Evolutionary conservation across 2,888 invertebrate genomes (phyloP).

Genomic region (Polydesmus complanatus): DNA sequence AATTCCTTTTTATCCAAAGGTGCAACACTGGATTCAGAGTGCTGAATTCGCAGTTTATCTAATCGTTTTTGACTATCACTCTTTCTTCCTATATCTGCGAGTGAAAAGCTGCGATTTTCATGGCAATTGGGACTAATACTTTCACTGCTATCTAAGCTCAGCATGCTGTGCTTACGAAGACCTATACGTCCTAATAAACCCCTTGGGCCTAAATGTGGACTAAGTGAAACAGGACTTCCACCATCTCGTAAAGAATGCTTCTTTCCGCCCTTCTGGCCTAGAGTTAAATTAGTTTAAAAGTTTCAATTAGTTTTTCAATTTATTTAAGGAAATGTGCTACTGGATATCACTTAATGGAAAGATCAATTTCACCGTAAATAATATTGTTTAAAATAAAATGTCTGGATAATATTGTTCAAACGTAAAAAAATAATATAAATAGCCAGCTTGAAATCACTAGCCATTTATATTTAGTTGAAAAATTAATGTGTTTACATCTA

Average conservation of each 20-base stretch:
- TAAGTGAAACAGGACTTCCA: slow-evolving; percentile 19
- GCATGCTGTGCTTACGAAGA: slow-evolving; percentile 74
- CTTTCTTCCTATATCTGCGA: slow-evolving; percentile 21
- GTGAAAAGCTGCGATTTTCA: slow-evolving; percentile 18
- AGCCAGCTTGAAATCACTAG: background rate
- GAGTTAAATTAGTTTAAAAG: background rate
- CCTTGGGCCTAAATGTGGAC: slow-evolving; percentile 34
- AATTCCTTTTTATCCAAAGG: slow-evolving; percentile 55
- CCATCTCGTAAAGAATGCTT: slow-evolving; percentile 6
- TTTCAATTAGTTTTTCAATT: background rate
- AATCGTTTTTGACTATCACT: slow-evolving; percentile 8
- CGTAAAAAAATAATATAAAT: too few species aligned
- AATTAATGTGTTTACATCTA: too few species aligned
- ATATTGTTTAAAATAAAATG: too few species aligned
- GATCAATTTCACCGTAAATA: too few species aligned
- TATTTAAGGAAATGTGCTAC: too few species aligned
- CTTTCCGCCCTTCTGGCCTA: background rate
- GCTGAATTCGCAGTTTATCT: slow-evolving; percentile 7
- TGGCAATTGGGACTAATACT: slow-evolving; percentile 10
- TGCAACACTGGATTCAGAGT: background rate
- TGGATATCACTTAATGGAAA: too few species aligned
- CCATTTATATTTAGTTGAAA: too few species aligned
- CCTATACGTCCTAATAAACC: slow-evolving; percentile 69
- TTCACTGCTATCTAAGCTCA: slow-evolving; percentile 38
- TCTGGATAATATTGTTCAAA: too few species aligned